Evolutionary conservation across 2,888 invertebrate genomes (phyloP).

Genomic region (Cerastis leucographa): DNA sequence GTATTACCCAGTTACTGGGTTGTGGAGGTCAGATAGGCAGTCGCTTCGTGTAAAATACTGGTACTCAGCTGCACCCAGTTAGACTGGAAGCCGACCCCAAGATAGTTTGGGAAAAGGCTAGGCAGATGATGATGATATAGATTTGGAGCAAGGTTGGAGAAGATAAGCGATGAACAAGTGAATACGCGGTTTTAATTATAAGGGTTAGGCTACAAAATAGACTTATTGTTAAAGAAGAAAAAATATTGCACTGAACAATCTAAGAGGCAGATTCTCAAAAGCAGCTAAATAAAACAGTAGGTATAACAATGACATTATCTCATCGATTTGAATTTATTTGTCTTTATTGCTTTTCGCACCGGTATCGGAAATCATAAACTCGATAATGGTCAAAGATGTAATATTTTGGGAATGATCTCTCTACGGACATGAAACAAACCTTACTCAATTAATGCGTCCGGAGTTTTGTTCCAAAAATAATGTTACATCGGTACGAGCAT

Average conservation of each 20-base stretch:
- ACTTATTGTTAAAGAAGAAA: background rate
- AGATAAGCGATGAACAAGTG: background rate
- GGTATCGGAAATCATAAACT: conserved; percentile 19
- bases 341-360: background rate
- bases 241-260: background rate
- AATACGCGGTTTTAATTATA: background rate
- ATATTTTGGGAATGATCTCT: background rate
- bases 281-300: background rate
- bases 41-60: no score
- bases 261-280: background rate
- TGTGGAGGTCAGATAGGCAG: no score
- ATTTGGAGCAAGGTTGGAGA: background rate
- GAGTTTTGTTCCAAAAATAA: background rate
- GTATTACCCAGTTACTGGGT: no score
- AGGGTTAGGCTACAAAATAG: background rate
- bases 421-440: background rate
- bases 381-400: background rate
- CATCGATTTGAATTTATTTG: background rate
- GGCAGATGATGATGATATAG: no score
- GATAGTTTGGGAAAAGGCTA: no score
- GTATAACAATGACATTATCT: background rate
- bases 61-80: no score
- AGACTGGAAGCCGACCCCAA: no score
- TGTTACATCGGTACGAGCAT: background rate
- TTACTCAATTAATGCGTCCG: background rate